Evolutionary conservation across 1,140 invertebrate species (phyloP), one percentile per base, ranked within the genome.

Genomic region (Asbolus verrucosus): DNA sequence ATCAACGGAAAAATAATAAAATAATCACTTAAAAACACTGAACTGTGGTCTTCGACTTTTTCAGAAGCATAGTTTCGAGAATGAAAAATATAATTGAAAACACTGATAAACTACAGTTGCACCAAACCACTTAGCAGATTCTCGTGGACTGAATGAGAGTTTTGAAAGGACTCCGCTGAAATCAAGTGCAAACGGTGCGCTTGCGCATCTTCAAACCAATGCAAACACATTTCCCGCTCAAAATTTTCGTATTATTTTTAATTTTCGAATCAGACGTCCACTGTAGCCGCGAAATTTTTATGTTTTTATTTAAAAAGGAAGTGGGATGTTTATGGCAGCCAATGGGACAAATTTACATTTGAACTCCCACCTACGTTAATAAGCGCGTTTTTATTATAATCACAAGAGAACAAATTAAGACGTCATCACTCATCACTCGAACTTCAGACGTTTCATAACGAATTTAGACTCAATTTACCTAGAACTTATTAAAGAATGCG

Each of bases 161-260:
- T 63, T 63, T 63, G 33, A 63, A 63, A 30, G 33, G 33, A 63
- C 61, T 63, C 61, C 18, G 39, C 61, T 63, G 61, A 63, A 63
- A 63, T 63, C 61, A 63, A 63, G 33, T 63, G 61, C 33, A 31
- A 63, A 41, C 21, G 4, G 13, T 41, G 36, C 61, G 39, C 61
- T 21, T 63, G 61, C 61, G 61, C 24, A 63, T 2, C 31, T 4
- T 13, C 39, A 63, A 63, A 41, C 61, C 61, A 63, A 63, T 63
- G 41, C 61, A 63, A 63, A 39, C 36, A 24, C 33, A 6, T 41
- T 63, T 63, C 61, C 61, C 61, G 61, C 61, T 63, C 61, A 63
- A 63, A 63, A 63, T 63, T 63, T 63, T 63, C 9, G 31, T 13
- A 54, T 54, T 54, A 54, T 54, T 24, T 54, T 24, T 50, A 50